Percentiles rank a stretch among this genome's conserved stretches.
Conservation (phyloP, 2,888 invertebrate species). For the Xiphydria camelus region DNA sequence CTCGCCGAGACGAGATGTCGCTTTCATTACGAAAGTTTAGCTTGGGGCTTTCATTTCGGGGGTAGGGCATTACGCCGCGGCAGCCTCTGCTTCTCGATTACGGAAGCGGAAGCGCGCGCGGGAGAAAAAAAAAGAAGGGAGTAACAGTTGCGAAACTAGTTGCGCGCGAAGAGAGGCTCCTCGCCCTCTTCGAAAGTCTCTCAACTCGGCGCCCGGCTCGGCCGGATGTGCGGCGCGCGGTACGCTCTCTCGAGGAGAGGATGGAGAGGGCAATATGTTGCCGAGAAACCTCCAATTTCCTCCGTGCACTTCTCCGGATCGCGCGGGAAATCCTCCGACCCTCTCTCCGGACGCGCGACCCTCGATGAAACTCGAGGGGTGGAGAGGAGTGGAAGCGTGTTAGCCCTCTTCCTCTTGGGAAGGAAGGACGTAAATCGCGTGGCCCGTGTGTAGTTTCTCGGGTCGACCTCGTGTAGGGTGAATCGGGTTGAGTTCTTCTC, state of each 20-base stretch:
- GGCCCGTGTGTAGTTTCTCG: too few species aligned
- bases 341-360: slow-evolving; percentile 5
- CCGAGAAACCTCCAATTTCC: slow-evolving; percentile 43
- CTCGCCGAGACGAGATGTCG: slow-evolving; percentile 32
- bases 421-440: too few species aligned
- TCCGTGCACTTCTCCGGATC: slow-evolving; percentile 20
- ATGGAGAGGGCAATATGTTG: slow-evolving; percentile 43
- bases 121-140: too few species aligned
- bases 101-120: too few species aligned
- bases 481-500: too few species aligned
- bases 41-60: slow-evolving; percentile 41
- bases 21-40: slow-evolving; percentile 40
- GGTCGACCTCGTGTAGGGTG: too few species aligned
- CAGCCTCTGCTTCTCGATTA: too few species aligned
- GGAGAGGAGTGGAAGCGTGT: too few species aligned
- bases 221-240: too few species aligned
- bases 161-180: slow-evolving; percentile 3
- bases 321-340: not conserved
- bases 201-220: too few species aligned
- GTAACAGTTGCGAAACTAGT: not conserved
- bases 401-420: too few species aligned
- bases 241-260: slow-evolving; percentile 26
- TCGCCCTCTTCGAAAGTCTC: not conserved
- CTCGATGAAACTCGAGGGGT: slow-evolving; percentile 1
- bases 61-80: too few species aligned